Percentiles rank a stretch among this genome's conserved stretches.
Conservation (phyloP, 64 coral and sea anemone species). For the Cladopsammia gracilis region DNA sequence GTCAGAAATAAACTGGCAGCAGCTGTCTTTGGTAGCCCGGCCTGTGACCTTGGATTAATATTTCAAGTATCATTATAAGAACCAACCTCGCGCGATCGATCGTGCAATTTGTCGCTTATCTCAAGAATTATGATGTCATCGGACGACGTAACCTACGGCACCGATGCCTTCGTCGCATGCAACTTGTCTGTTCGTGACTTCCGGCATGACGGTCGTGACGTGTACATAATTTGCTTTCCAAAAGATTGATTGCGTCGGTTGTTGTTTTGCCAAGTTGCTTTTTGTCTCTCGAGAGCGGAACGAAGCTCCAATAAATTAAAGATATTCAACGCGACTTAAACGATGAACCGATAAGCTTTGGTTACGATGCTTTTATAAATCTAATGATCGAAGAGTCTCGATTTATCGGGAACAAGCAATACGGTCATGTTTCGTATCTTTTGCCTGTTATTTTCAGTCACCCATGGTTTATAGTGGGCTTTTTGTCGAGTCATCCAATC, state of each 20-base stretch:
- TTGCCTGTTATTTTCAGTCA: constrained; percentile 27
- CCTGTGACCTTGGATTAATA: no score
- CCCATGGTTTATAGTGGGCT: constrained; percentile 20
- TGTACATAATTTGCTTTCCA: constrained; percentile 20
- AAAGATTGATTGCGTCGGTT: neutral
- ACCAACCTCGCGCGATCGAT: no score
- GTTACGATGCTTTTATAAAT: neutral
- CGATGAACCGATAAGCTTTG: neutral
- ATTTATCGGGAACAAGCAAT: neutral
- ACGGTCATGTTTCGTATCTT: constrained; percentile 1
- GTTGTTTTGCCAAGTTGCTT: neutral
- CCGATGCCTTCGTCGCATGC: neutral
- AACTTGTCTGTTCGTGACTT: constrained; percentile 30
- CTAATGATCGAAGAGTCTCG: neutral
- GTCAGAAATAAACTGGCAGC: no score
- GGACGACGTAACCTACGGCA: no score
- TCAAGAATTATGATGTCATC: no score
- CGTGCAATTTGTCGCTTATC: no score
- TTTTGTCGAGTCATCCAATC: constrained; percentile 38
- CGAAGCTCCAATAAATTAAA: neutral
- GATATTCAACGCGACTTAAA: neutral
- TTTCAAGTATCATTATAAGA: no score
- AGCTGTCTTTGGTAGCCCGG: no score
- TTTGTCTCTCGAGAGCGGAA: neutral
- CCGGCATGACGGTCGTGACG: constrained; percentile 36